Evolutionary conservation across 2,797 vertebrate species (phyloP), one percentile per base, ranked within the genome.

Genomic region (Pterois miles): DNA sequence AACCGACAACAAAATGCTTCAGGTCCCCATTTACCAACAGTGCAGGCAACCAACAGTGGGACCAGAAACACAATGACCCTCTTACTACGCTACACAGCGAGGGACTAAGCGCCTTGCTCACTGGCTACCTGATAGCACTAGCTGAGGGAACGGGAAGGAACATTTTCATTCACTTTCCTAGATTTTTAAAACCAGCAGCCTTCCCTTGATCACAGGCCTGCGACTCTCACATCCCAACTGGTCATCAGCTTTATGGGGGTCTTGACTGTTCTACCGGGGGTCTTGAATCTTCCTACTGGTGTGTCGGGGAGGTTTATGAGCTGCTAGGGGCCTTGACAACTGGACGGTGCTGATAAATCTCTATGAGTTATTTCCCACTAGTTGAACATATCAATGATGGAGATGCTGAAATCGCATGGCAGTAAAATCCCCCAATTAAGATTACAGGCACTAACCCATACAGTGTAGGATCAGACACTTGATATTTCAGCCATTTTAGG

Each of bases 341-440:
- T 62, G 74, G n/a, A 66, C 36, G 58, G 66, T 11, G 16, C 60
- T 57, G 75, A 74, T 83, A 74, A 68, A 89, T 78, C 65, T 57
- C 54, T 31, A 3, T n/a, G 67, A 80, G 64, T 80, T 67, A 67
- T 67, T 74, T 81, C 40, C 38, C 77, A 74, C 78, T 50, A 23
- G 34, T 20, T 69, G 63, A 73, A 70, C 52, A 58, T 69, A 56
- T 78, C 74, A 66, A 29, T 31, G n/a, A 11, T 27, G 65, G 20
- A 56, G 22, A 65, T 73, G 63, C n/a, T 58, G n/a, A 62, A 60
- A 48, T 33, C n/a, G 20, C 8, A 48, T 16, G 16, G 40, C 40
- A 13, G 33, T 3, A 38, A 64, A 48, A 54, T 63, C 12, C 23
- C 6, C 29, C 13, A 36, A 60, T 56, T 29, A 18, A 29, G 54